A percentile compares a stretch with the other conserved stretches of the same genome.
These are phyloP conservation scores for Eurystomus glaucurus DNA, from an alignment of 2,797 vertebrate species.

Conservation along the genomic window DNA sequence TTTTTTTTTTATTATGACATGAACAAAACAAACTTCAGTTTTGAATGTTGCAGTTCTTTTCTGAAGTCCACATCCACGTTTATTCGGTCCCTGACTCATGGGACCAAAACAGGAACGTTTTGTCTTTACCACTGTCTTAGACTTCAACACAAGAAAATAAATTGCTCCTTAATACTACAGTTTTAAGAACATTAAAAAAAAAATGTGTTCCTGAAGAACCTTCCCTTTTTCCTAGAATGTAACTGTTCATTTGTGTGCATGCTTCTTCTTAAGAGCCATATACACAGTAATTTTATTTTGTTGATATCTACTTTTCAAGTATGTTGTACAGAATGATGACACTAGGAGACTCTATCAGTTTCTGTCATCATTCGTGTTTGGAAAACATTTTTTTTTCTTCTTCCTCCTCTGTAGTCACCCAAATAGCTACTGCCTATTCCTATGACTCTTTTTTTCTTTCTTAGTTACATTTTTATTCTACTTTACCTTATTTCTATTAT, in stretches of 20 bases:
- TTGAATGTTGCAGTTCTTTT: background rate
- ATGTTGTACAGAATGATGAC: background rate
- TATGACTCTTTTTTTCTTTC: fast-evolving
- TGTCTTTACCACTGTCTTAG: background rate
- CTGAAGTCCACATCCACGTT: fast-evolving
- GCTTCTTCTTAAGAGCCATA: background rate
- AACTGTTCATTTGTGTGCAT: background rate
- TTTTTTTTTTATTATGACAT: background rate
- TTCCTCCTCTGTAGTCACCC: background rate
- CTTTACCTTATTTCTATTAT: background rate
- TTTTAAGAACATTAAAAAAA: background rate
- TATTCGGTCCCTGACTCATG: background rate
- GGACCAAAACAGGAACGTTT: background rate
- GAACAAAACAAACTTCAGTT: background rate
- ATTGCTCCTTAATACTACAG: background rate
- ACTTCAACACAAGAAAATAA: background rate
- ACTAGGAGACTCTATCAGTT: background rate
- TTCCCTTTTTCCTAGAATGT: background rate
- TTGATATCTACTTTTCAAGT: background rate
- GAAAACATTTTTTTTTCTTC: background rate
- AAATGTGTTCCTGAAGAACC: background rate
- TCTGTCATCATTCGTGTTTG: background rate
- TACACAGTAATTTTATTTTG: background rate
- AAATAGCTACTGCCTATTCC: background rate
- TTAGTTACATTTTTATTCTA: background rate